Evolutionary conservation across 2,888 invertebrate genomes (phyloP).

Genomic region (Calephelis perditalis): DNA sequence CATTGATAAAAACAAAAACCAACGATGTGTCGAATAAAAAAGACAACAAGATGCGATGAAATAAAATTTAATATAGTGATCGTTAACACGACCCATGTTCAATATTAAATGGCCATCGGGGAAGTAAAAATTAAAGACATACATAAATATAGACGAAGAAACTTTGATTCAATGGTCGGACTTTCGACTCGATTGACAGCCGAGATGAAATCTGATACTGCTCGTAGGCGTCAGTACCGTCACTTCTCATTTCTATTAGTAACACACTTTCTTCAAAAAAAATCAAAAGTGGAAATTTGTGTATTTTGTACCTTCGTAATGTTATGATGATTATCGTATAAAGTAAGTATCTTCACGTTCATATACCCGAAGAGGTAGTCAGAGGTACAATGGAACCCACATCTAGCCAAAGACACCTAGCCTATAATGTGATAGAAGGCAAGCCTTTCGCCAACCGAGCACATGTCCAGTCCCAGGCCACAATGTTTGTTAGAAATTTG

Average conservation of each 20-base stretch:
- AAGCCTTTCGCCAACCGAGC: too few species aligned
- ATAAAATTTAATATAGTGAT: constrained; percentile 75
- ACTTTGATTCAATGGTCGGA: constrained; percentile 58
- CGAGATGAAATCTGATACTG: constrained; percentile 69
- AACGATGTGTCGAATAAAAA: constrained; percentile 66
- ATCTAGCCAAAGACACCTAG: too few species aligned
- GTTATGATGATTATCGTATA: too few species aligned
- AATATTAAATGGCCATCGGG: constrained; percentile 71
- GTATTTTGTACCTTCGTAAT: too few species aligned
- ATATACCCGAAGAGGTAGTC: too few species aligned
- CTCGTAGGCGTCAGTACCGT: constrained; percentile 46
- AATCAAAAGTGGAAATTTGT: too few species aligned
- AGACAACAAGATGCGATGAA: constrained; percentile 61
- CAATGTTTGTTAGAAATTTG: too few species aligned
- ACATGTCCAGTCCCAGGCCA: too few species aligned
- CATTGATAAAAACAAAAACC: constrained; percentile 68
- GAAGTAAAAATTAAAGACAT: constrained; percentile 75
- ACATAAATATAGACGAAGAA: constrained; percentile 68
- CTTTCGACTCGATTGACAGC: constrained; percentile 55
- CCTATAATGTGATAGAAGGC: too few species aligned
- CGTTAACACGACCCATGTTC: constrained; percentile 68
- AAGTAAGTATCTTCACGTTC: too few species aligned
- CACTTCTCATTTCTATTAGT: constrained; percentile 39
- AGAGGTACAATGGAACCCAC: too few species aligned
- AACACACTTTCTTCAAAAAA: constrained; percentile 34